phyloP scores from a whole-genome alignment of 64 coral and sea anemone species.

The Stichodactyla helianthus region DNA sequence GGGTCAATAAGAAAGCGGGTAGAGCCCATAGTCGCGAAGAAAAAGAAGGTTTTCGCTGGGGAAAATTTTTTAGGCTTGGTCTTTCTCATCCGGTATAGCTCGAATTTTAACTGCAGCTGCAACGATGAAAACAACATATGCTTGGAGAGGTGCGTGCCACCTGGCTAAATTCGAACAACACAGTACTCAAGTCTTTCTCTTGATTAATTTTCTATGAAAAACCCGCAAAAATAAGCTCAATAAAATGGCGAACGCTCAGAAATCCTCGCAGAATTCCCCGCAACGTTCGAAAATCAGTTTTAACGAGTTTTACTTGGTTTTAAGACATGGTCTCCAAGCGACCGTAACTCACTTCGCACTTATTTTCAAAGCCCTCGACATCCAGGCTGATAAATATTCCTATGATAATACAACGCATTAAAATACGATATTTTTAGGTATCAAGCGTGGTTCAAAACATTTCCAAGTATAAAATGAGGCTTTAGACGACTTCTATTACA shows the following conservation, averaged over 20 bases:
- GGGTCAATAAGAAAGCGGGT: neutral
- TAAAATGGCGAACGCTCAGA: neutral
- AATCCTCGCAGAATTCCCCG: neutral
- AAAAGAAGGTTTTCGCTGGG: conserved; percentile 40
- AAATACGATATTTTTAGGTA: neutral
- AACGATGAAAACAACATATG: conserved; percentile 96
- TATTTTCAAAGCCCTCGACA: conserved; percentile 6
- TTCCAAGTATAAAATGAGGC: neutral
- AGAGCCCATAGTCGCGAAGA: conserved; percentile 4
- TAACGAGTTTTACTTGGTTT: conserved; percentile 13
- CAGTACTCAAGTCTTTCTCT: neutral
- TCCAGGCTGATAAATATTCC: neutral
- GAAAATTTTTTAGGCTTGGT: conserved; percentile 52
- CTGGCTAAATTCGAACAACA: conserved; percentile 50
- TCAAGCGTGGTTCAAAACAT: neutral
- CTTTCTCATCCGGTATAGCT: conserved; percentile 89
- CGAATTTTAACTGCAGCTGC: conserved; percentile 84
- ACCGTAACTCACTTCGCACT: conserved; percentile 20
- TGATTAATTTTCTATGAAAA: conserved; percentile 22
- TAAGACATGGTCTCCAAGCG: conserved; percentile 14
- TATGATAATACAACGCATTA: neutral
- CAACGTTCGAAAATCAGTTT: neutral
- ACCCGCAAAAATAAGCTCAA: conserved; percentile 1
- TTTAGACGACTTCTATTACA: neutral
- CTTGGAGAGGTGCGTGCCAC: conserved; percentile 70